These are phyloP conservation scores for Lepidochrysops patricia DNA, from an alignment of 2,888 invertebrate genomes.

Conservation along the genomic window DNA sequence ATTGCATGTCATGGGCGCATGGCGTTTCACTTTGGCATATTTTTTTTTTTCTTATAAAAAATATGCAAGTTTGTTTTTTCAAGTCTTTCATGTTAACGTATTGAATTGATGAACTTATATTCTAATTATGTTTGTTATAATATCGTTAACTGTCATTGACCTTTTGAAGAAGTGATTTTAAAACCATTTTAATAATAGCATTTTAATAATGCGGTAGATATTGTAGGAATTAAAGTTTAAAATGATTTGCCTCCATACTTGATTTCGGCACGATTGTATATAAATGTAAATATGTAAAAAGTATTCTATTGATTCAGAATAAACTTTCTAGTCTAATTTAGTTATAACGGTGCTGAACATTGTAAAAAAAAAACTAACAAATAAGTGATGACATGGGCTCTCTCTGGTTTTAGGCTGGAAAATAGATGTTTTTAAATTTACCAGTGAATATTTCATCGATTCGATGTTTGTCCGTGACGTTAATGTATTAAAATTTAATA, in stretches of 20 bases:
- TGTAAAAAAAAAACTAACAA: conserved; percentile 39
- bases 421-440: background rate
- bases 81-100: too few species aligned
- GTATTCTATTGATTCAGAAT: conserved; percentile 30
- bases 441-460: background rate
- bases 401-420: conserved; percentile 15
- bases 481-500: background rate
- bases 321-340: conserved; percentile 70
- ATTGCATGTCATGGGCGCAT: background rate
- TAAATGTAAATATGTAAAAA: conserved; percentile 49
- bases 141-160: too few species aligned
- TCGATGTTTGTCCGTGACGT: background rate
- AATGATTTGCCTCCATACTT: conserved; percentile 14
- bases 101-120: too few species aligned
- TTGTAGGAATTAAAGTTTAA: too few species aligned
- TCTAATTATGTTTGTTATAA: too few species aligned
- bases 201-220: too few species aligned
- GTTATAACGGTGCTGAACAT: conserved; percentile 71
- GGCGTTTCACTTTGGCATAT: background rate
- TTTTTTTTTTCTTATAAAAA: background rate
- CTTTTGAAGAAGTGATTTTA: too few species aligned
- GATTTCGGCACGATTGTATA: conserved; percentile 15
- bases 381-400: conserved; percentile 17
- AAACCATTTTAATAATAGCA: too few species aligned
- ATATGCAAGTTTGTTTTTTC: too few species aligned